phyloP scores from a whole-genome alignment of 2,888 invertebrate species.

The Pristionchus mayeri region DNA sequence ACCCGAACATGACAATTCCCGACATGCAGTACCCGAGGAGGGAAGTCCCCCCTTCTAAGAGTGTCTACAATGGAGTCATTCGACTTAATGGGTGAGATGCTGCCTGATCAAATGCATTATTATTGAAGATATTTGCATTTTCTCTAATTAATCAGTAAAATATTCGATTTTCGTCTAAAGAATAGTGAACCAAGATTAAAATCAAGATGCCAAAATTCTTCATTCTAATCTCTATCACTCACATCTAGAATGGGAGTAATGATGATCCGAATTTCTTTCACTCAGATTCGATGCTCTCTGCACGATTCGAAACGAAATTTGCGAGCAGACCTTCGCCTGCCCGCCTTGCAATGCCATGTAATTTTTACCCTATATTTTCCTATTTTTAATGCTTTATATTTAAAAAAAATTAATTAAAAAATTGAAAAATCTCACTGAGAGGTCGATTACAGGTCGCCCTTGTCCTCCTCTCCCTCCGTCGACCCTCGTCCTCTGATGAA shows the following conservation, averaged over 20 bases:
- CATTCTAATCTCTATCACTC: no score
- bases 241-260: no score
- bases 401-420: neutral
- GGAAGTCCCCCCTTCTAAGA: neutral
- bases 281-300: constrained; percentile 41
- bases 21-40: constrained; percentile 20
- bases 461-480: neutral
- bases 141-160: no score
- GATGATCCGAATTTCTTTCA: neutral
- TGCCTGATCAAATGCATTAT: no score
- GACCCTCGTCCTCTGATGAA: neutral
- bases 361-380: neutral
- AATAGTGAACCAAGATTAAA: no score
- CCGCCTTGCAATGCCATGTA: constrained; percentile 12
- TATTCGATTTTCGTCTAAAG: no score
- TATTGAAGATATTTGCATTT: no score
- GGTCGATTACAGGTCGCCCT: neutral
- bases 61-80: constrained; percentile 5
- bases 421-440: neutral
- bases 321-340: constrained; percentile 30
- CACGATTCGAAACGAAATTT: constrained; percentile 32
- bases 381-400: neutral
- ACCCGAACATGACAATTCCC: constrained; percentile 39
- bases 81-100: constrained; percentile 9
- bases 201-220: no score